Percentiles rank a stretch among this genome's conserved stretches.
phyloP scores from a whole-genome alignment of 2,113 vertebrate genomes.

The Cairina moschata region DNA sequence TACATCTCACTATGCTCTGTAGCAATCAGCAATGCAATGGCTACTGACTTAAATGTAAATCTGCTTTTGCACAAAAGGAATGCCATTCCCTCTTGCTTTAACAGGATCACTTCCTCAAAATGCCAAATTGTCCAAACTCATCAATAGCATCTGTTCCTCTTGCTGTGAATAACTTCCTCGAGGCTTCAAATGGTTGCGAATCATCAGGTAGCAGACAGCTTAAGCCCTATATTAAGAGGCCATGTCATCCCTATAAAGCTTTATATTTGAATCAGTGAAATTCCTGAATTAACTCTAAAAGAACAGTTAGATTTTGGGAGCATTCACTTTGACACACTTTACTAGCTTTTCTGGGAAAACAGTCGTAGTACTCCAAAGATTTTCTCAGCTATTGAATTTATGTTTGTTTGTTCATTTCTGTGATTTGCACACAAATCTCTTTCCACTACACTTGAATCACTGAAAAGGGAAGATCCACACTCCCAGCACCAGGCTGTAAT shows the following conservation, averaged over 20 bases:
- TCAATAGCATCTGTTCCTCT: not conserved
- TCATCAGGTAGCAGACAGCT: not conserved
- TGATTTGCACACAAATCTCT: constrained; percentile 63
- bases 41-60: constrained; percentile 46
- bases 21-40: not conserved
- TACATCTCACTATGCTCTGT: not conserved
- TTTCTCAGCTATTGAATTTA: constrained; percentile 50
- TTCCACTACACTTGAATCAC: constrained; percentile 29
- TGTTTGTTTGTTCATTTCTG: constrained; percentile 50
- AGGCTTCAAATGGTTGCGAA: not conserved
- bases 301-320: not conserved
- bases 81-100: constrained; percentile 3
- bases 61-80: constrained; percentile 21
- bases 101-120: not conserved
- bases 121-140: not conserved
- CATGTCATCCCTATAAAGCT: not conserved
- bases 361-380: constrained; percentile 5
- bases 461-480: constrained; percentile 44
- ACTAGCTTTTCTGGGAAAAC: constrained; percentile 3
- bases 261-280: not conserved
- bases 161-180: not conserved
- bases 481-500: constrained; percentile 23
- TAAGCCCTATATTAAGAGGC: not conserved
- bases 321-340: not conserved
- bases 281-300: constrained; percentile 14